Base-by-base conservation (phyloP, 37 sponge, comb jelly and placozoan species). In the Axinella damicornis region DNA sequence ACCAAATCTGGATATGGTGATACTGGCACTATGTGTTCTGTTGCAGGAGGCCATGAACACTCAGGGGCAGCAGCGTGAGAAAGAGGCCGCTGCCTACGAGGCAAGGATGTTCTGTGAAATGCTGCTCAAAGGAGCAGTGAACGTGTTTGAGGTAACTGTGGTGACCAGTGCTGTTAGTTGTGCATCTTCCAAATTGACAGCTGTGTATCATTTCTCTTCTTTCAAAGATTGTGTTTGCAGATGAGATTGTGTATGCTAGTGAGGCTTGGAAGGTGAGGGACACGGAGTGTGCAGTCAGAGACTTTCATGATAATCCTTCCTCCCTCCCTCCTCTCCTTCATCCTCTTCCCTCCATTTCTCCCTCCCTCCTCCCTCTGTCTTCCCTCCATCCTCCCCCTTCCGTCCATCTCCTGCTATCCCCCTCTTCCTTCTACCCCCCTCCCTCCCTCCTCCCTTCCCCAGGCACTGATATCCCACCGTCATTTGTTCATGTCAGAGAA, bases 121-220 rank as follows among this genome's bases (percentile, higher is more conserved):
- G 88, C 81, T 92, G 15, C 84, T 92, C 30, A 92, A 92, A 76
- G 92, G 92, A 74, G 88, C 92, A 35, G 84, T 92, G 30, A 87
- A 87, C 70, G 87, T 87, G 24, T 67, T 92, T 53, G 92, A 92
- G 60, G 85, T 92, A 41, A 39, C 0, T 32, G 21, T 18, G 24
- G 78, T 21, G 5, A 33, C 28, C 12, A 20, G n/a, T 2, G 6
- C 31, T 11, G 4, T 19, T 14, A 22, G 9, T 13, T 4, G 28
- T 70, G n/a, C 6, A 28, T 27, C 4, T 46, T 46, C 46, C n/a
- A n/a, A n/a, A n/a, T n/a, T n/a, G n/a, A n/a, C 5, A 78, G 52
- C 36, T 41, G 28, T 62, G 24, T n/a, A 31, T 71, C 18, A 40
- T 2, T 27, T 55, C 39, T 62, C 13, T 60, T 79, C 65, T 21